These are phyloP conservation scores for Bradypus variegatus DNA, from an alignment of 2,797 vertebrate species.

Conservation along the genomic window DNA sequence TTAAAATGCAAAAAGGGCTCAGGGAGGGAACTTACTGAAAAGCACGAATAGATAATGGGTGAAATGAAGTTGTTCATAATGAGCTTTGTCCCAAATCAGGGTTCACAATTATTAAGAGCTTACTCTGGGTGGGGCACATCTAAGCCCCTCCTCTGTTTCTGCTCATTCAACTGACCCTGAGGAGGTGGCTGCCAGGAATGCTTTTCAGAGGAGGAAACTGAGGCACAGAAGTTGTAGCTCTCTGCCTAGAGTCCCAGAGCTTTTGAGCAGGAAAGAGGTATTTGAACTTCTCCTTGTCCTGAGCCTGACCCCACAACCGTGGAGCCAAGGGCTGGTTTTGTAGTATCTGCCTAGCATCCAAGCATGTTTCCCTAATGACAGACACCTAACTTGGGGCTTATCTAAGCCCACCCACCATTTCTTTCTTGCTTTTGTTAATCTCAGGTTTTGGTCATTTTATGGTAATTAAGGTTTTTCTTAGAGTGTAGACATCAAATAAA, in stretches of 20 bases:
- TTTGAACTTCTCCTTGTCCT: no score
- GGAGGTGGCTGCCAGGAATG: no score
- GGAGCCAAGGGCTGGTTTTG: no score
- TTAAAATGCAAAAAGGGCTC: no score
- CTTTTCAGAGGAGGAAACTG: background rate
- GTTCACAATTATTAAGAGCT: no score
- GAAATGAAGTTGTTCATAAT: background rate
- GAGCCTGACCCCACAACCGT: no score
- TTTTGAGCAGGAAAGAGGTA: no score
- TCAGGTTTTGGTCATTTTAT: background rate
- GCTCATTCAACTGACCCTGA: background rate
- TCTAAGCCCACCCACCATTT: background rate
- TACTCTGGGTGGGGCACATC: background rate
- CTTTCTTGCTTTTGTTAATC: background rate
- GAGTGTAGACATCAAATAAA: no score
- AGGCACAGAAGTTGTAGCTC: background rate
- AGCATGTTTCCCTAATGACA: no score
- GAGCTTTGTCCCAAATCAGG: background rate
- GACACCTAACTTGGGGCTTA: background rate
- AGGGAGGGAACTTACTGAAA: background rate
- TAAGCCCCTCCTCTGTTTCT: background rate
- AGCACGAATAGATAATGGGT: background rate
- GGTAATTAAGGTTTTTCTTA: background rate
- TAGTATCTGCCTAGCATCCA: background rate
- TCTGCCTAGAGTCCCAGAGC: background rate